These are phyloP conservation scores for Drosophila mauritiana DNA, from an alignment of 1,140 invertebrate species.

Conservation along the genomic window DNA sequence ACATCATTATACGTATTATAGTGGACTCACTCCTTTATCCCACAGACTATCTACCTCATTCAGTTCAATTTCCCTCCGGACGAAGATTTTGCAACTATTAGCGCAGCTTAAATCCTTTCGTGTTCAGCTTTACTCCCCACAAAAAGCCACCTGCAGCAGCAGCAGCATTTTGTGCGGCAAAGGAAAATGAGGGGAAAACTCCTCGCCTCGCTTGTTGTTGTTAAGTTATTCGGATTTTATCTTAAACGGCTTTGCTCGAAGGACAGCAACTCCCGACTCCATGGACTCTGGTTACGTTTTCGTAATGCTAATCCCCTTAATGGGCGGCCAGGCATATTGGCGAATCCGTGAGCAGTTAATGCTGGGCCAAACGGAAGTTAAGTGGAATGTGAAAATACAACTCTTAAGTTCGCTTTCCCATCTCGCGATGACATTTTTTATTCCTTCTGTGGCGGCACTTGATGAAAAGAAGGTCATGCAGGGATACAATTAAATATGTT, in stretches of 20 bases:
- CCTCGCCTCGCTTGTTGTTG: slow-evolving; percentile 23
- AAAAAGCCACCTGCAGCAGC: slow-evolving; percentile 53
- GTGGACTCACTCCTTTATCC: slow-evolving; percentile 3
- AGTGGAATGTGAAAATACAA: slow-evolving; percentile 31
- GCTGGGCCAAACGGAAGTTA: slow-evolving; percentile 3
- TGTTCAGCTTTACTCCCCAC: slow-evolving; percentile 28
- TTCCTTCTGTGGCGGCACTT: background rate
- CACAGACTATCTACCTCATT: slow-evolving; percentile 15
- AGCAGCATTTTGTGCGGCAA: slow-evolving; percentile 43
- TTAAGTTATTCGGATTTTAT: slow-evolving; percentile 37
- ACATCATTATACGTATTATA: slow-evolving; percentile 14
- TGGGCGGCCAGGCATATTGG: slow-evolving; percentile 25
- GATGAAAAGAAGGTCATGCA: background rate
- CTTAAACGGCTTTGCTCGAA: slow-evolving; percentile 15
- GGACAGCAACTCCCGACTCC: slow-evolving; percentile 4
- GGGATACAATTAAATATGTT: no score
- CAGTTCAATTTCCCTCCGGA: slow-evolving; percentile 27
- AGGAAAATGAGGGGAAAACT: slow-evolving; percentile 10
- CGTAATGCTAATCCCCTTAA: slow-evolving; percentile 45
- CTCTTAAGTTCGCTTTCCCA: slow-evolving; percentile 5
- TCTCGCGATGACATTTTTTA: background rate
- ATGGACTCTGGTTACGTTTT: slow-evolving; percentile 14
- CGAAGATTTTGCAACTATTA: slow-evolving; percentile 47
- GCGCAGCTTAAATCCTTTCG: slow-evolving; percentile 42
- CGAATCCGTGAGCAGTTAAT: slow-evolving; percentile 33